A percentile compares a stretch with the other conserved stretches of the same genome.
These are phyloP conservation scores for Plotosus lineatus DNA, from an alignment of 2,113 vertebrate species.

Conservation along the genomic window DNA sequence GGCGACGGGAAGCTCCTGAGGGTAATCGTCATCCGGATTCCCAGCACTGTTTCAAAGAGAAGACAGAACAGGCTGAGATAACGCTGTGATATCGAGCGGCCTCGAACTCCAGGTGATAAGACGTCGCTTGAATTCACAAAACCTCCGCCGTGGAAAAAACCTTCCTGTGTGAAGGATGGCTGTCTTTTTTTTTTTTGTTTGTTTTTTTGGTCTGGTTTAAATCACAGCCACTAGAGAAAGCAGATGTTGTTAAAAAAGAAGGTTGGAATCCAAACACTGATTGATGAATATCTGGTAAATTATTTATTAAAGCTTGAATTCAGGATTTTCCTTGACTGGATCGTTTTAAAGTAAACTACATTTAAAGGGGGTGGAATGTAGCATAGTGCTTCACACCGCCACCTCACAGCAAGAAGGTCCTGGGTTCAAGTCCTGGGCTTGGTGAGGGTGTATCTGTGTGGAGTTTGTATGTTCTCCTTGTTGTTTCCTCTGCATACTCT, in stretches of 20 bases:
- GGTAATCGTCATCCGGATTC: slow-evolving; percentile 41
- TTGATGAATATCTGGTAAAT: not conserved
- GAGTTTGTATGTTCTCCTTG: no score
- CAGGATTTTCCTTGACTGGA: not conserved
- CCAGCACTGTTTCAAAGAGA: slow-evolving; percentile 38
- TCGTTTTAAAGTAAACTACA: no score
- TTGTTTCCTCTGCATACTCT: no score
- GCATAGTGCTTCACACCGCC: no score
- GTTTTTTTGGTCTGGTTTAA: not conserved
- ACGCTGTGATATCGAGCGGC: slow-evolving; percentile 29
- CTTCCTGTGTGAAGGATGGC: slow-evolving; percentile 11
- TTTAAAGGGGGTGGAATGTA: no score
- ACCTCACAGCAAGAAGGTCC: no score
- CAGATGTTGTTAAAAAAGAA: not conserved
- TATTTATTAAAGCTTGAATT: not conserved
- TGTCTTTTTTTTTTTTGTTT: not conserved
- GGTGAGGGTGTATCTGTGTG: no score
- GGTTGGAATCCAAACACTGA: not conserved
- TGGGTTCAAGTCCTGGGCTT: no score
- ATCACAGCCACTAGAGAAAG: slow-evolving; percentile 4
- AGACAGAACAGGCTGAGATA: slow-evolving; percentile 35
- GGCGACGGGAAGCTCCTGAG: slow-evolving; percentile 35
- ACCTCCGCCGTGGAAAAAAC: not conserved
- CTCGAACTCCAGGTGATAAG: slow-evolving; percentile 24
- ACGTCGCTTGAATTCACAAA: slow-evolving; percentile 25